Percentiles rank a stretch among this genome's conserved stretches.
phyloP scores from a whole-genome alignment of 2,888 invertebrate genomes.

The Blomia tropicalis region DNA sequence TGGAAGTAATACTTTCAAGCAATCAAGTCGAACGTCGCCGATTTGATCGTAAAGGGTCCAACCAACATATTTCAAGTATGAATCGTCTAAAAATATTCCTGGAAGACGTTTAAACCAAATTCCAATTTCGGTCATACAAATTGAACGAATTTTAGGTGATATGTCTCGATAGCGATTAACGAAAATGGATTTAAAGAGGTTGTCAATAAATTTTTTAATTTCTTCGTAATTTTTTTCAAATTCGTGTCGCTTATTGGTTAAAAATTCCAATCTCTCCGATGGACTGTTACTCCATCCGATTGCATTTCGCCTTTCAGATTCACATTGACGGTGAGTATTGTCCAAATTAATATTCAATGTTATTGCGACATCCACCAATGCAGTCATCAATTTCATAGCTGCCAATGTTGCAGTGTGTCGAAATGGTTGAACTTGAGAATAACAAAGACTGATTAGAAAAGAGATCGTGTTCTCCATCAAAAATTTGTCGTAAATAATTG shows the following conservation, averaged over 20 bases:
- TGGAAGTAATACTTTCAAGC: slow-evolving; percentile 77
- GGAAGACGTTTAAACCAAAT: slow-evolving; percentile 99
- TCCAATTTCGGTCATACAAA: slow-evolving; percentile 97
- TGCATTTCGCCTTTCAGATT: slow-evolving; percentile 74
- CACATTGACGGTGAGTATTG: slow-evolving; percentile 91
- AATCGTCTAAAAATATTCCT: slow-evolving; percentile 95
- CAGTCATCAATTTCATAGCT: slow-evolving; percentile 98
- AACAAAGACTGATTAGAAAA: slow-evolving; percentile 82
- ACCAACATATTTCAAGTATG: slow-evolving; percentile 94
- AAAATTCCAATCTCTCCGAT: slow-evolving; percentile 75
- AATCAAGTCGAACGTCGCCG: slow-evolving; percentile 40
- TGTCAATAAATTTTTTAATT: slow-evolving; percentile 95
- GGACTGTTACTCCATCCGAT: slow-evolving; percentile 65
- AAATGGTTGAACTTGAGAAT: slow-evolving; percentile 85
- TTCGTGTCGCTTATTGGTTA: slow-evolving; percentile 80
- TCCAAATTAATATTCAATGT: slow-evolving; percentile 88
- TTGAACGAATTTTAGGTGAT: slow-evolving; percentile 83
- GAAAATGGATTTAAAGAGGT: slow-evolving; percentile 98
- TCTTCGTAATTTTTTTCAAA: slow-evolving; percentile 98
- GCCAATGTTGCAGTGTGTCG: slow-evolving; percentile 82
- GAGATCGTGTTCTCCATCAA: slow-evolving; percentile 98
- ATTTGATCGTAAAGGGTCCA: slow-evolving; percentile 96
- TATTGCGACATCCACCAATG: slow-evolving; percentile 88
- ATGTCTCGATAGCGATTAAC: slow-evolving; percentile 93
- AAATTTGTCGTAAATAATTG: slow-evolving; percentile 96